Evolutionary conservation across 1,140 invertebrate species (phyloP).

Genomic region (Aphelinus certus): DNA sequence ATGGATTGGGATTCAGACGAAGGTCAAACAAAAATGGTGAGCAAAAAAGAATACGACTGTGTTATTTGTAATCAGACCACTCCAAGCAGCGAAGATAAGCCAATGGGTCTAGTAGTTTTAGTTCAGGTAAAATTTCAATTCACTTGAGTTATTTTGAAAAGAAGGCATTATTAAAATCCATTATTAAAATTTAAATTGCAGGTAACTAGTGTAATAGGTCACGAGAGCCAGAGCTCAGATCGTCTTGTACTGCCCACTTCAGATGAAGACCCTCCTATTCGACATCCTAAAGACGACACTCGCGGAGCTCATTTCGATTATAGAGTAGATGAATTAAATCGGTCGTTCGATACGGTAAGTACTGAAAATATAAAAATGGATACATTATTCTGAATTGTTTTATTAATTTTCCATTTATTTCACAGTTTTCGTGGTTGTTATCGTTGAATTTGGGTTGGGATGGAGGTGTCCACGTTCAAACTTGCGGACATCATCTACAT

Average conservation of each 20-base stretch:
- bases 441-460: constrained; percentile 91
- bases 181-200: constrained; percentile 56
- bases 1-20: constrained; percentile 79
- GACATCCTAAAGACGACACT: constrained; percentile 66
- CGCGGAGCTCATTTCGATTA: constrained; percentile 74
- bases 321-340: constrained; percentile 74
- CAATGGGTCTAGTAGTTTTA: constrained; percentile 89
- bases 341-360: constrained; percentile 79
- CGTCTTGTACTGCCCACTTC: constrained; percentile 72
- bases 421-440: constrained; percentile 74
- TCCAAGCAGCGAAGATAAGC: constrained; percentile 83
- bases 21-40: constrained; percentile 62
- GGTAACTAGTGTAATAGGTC: constrained; percentile 83
- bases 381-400: too few relatives aligned
- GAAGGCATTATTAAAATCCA: background rate
- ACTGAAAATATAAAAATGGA: background rate
- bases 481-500: constrained; percentile 95
- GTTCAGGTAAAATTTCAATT: constrained; percentile 72
- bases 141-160: too few relatives aligned
- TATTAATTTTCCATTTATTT: too few relatives aligned
- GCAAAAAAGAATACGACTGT: constrained; percentile 89
- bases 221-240: constrained; percentile 73
- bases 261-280: constrained; percentile 69
- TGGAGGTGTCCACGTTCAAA: constrained; percentile 93
- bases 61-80: constrained; percentile 94